Evolutionary conservation across 2,888 invertebrate species (phyloP).

Genomic region (Polylopha cassiicola): DNA sequence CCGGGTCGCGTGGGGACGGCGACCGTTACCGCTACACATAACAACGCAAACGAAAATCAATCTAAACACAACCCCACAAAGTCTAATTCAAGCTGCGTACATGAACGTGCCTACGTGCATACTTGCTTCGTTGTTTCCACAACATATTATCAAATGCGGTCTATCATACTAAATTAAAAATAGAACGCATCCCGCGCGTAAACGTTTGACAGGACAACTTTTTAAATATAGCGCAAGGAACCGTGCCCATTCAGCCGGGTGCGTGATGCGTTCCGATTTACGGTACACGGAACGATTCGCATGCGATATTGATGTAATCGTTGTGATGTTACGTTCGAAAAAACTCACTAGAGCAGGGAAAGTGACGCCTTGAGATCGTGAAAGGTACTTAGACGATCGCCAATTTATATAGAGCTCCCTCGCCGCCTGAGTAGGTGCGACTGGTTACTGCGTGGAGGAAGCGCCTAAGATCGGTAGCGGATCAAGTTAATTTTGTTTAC

Average conservation of each 20-base stretch:
- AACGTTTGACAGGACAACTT: constrained; percentile 9
- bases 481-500: constrained; percentile 44
- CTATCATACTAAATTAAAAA: constrained; percentile 10
- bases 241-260: constrained; percentile 11
- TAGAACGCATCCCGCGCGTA: constrained; percentile 5
- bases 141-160: constrained; percentile 17
- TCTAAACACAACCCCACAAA: neutral
- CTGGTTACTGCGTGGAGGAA: constrained; percentile 25
- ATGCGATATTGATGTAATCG: constrained; percentile 73
- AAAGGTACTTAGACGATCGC: constrained; percentile 68
- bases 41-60: constrained; percentile 3
- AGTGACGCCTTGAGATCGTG: constrained; percentile 73
- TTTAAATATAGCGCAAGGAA: constrained; percentile 9
- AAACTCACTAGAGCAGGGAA: constrained; percentile 72
- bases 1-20: constrained; percentile 14
- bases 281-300: constrained; percentile 63
- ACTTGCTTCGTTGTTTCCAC: constrained; percentile 20
- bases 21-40: constrained; percentile 18
- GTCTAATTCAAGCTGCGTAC: neutral
- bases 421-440: constrained; percentile 35
- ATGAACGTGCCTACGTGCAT: constrained; percentile 9
- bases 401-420: constrained; percentile 44
- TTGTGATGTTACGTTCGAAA: constrained; percentile 67
- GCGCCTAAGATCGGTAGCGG: constrained; percentile 47
- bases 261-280: constrained; percentile 43